Base-by-base conservation (phyloP, 2,113 vertebrate genomes). In the Loxodonta africana region DNA sequence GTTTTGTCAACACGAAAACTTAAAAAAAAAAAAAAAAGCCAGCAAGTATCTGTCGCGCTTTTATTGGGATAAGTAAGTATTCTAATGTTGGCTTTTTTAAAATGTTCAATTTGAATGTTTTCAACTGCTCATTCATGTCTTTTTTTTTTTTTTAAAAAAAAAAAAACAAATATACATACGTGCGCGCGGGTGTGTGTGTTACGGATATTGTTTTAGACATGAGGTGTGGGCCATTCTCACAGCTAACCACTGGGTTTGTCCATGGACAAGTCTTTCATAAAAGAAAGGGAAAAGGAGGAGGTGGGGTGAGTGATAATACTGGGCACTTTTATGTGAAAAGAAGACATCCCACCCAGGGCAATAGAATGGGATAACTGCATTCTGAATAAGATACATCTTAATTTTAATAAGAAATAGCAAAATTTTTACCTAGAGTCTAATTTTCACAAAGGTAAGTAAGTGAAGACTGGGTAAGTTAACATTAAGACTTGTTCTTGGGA, bases 41-140 rank as follows among this genome's bases (percentile, higher is more conserved):
- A 71, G 21, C 11, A 46, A 44, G 4, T 74, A 51, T 21, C 12
- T 48, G 5, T 73, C 44, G 51, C 9, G 73, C 44, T 60, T 20
- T 62, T 74, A 46, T 57, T 6, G 46, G 15, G 23, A 5, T 57
- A 62, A 83, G 10, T 89, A 83, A 83, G 10, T 89, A 83, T 88
- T 69, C 60, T 57, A 41, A 83, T 51, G 37, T 44, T 37, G 8
- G 18, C 30, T 60, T 93, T 76, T 83, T 23, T 23, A 48, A 83
- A 67, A 83, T 44, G 15, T 77, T 82, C 25, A 82, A 23, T 96
- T 81, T 95, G 33, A 84, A 80, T 60, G 23, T 80, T 95, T 93
- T 57, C 37, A 94, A 63, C 30, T 25, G 33, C 2, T 77, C 18
- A 77, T 8, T 62, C 26, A 37, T 30, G 2, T 62, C 74, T 53